Conservation (phyloP, 92 coral and sea anemone genomes). For the Actinernus sp. region DNA sequence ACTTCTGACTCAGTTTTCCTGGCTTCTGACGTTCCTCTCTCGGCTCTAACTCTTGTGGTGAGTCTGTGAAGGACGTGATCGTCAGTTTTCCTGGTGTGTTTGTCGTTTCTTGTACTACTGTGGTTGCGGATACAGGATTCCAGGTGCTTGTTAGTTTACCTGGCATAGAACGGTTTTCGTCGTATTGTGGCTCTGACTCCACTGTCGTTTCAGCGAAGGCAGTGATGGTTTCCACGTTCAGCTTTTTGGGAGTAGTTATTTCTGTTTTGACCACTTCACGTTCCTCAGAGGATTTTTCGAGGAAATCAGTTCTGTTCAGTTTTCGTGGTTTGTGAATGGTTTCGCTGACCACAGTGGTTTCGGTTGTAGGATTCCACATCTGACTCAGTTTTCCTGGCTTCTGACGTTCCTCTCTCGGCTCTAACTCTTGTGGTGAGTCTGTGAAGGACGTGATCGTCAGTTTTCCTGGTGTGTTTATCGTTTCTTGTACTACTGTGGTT, state of each 20-base stretch:
- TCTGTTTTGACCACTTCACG: neutral
- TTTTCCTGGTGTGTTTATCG: neutral
- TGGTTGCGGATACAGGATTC: neutral
- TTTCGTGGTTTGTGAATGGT: neutral
- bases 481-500: neutral
- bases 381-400: neutral
- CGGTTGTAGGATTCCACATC: neutral
- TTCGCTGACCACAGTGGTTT: neutral
- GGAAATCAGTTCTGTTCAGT: neutral
- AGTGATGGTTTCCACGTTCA: neutral
- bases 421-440: neutral
- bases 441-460: neutral
- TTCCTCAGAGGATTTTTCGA: neutral
- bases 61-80: neutral
- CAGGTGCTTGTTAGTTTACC: neutral
- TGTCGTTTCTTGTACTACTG: neutral
- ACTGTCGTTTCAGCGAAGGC: neutral
- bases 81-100: neutral
- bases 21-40: neutral
- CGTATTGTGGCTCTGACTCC: neutral
- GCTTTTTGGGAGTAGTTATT: neutral
- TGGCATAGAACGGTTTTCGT: neutral
- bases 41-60: neutral
- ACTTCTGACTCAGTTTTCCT: neutral
- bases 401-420: neutral